These are phyloP conservation scores for Symphodus melops DNA, from an alignment of 2,113 vertebrate species.

Conservation along the genomic window DNA sequence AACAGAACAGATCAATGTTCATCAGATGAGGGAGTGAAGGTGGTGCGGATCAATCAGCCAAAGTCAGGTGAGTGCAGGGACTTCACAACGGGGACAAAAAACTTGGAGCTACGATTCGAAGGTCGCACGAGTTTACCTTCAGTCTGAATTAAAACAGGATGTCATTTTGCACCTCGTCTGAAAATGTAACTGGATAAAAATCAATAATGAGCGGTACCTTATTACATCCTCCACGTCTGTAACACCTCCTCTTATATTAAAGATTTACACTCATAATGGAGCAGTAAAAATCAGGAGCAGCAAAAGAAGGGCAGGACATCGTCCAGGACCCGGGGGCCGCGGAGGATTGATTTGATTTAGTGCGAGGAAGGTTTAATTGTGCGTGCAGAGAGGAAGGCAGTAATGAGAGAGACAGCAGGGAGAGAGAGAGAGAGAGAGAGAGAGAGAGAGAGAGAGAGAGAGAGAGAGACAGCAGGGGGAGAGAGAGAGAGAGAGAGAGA, in stretches of 20 bases:
- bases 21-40: slow-evolving; percentile 76
- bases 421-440: slow-evolving; percentile 20
- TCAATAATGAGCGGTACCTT: slow-evolving; percentile 9
- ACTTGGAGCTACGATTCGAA: no score
- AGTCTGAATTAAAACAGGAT: slow-evolving; percentile 17
- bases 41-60: slow-evolving; percentile 78
- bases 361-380: slow-evolving; percentile 62
- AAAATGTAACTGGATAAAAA: not conserved
- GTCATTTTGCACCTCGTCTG: not conserved
- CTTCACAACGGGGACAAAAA: slow-evolving; percentile 18
- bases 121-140: slow-evolving; percentile 26
- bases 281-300: slow-evolving; percentile 58
- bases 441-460: slow-evolving; percentile 20
- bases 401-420: slow-evolving; percentile 47
- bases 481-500: slow-evolving; percentile 19
- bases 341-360: slow-evolving; percentile 66
- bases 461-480: no score
- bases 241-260: not conserved
- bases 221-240: slow-evolving; percentile 1
- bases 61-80: slow-evolving; percentile 33
- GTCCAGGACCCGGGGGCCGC: slow-evolving; percentile 22
- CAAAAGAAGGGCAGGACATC: slow-evolving; percentile 47
- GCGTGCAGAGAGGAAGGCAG: slow-evolving; percentile 46
- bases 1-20: slow-evolving; percentile 87
- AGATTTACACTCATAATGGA: slow-evolving; percentile 46